A percentile compares a stretch with the other conserved stretches of the same genome.
phyloP scores from a whole-genome alignment of 1,140 invertebrate genomes.

The Apis florea region DNA sequence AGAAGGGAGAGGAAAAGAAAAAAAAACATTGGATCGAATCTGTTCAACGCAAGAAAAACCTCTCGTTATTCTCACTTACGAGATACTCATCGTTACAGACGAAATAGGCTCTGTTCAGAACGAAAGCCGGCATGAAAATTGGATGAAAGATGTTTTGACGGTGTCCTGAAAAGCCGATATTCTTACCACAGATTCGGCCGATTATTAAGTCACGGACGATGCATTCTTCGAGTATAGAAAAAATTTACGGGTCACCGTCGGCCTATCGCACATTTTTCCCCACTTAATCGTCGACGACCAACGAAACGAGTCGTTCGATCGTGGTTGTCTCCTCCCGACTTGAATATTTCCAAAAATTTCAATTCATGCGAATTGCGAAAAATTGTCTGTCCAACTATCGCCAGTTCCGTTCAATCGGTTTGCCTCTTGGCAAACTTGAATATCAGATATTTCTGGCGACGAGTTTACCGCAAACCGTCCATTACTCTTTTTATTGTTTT shows the following conservation, averaged over 20 bases:
- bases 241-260: conserved; percentile 1
- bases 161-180: neutral
- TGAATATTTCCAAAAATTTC: neutral
- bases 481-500: conserved; percentile 13
- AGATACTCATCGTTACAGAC: conserved; percentile 78
- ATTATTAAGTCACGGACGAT: conserved; percentile 34
- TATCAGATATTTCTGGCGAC: conserved; percentile 15
- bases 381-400: neutral
- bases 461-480: conserved; percentile 1
- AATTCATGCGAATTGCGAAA: neutral
- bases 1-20: no score
- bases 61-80: conserved; percentile 62
- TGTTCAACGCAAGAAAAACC: neutral
- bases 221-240: conserved; percentile 16
- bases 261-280: conserved; percentile 4
- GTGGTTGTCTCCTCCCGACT: no score
- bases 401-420: neutral
- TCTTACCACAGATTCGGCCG: neutral
- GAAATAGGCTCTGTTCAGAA: conserved; percentile 73
- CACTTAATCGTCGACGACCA: neutral
- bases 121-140: conserved; percentile 68
- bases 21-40: no score
- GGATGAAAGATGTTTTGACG: neutral
- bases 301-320: neutral
- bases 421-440: conserved; percentile 2